Evolutionary conservation across 2,888 invertebrate genomes (phyloP).

Genomic region (Dusona sp.): DNA sequence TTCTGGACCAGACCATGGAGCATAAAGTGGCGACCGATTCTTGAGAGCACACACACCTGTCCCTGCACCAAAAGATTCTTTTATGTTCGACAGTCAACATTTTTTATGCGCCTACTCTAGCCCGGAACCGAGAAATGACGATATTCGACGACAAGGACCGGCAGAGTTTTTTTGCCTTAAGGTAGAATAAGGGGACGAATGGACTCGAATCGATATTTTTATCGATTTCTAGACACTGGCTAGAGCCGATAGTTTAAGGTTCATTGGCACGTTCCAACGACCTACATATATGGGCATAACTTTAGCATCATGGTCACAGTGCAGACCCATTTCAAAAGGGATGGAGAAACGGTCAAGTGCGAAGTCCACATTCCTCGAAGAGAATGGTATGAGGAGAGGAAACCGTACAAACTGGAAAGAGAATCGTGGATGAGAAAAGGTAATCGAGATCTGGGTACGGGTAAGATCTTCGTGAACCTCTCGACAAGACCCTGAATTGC

Average conservation of each 20-base stretch:
- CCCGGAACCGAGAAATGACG: conserved; percentile 17
- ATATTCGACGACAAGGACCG: neutral
- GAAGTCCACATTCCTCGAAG: conserved; percentile 50
- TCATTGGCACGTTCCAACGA: conserved; percentile 44
- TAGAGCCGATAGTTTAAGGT: conserved; percentile 41
- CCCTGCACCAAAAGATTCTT: conserved; percentile 34
- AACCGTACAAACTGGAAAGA: conserved; percentile 38
- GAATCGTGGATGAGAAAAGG: conserved; percentile 26
- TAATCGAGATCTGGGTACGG: conserved; percentile 39
- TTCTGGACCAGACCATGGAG: conserved; percentile 30
- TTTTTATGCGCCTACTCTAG: conserved; percentile 48
- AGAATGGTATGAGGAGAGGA: conserved; percentile 24
- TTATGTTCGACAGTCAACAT: conserved; percentile 57
- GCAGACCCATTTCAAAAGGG: conserved; percentile 32
- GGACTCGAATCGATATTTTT: conserved; percentile 49
- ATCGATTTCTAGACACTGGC: conserved; percentile 34
- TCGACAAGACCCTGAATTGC: conserved; percentile 57
- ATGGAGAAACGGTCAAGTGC: conserved; percentile 58
- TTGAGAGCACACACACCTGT: conserved; percentile 37
- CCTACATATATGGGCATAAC: conserved; percentile 9
- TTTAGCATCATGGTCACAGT: conserved; percentile 33
- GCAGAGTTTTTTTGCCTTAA: conserved; percentile 19
- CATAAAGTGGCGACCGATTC: conserved; percentile 49
- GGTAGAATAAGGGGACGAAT: neutral
- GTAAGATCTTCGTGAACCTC: conserved; percentile 32